Evolutionary conservation across 2,113 vertebrate genomes (phyloP).

Genomic region (Sorex araneus): DNA sequence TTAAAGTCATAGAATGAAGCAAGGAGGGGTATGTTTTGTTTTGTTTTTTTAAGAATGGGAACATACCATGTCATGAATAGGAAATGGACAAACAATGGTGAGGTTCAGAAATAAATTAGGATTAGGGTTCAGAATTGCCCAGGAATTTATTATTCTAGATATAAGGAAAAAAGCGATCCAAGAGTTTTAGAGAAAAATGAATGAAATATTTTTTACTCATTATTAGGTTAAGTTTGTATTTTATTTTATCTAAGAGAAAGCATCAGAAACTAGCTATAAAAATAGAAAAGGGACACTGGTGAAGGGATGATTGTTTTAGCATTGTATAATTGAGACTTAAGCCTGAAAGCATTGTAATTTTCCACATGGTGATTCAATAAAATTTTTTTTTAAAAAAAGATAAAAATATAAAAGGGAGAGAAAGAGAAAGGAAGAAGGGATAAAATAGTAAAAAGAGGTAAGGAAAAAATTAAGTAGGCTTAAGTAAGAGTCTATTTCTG

Average conservation of each 20-base stretch:
- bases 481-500: neutral
- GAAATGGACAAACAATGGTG: neutral
- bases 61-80: neutral
- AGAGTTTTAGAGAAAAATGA: neutral
- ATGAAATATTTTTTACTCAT: constrained; percentile 7
- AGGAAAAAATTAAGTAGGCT: neutral
- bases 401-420: no score
- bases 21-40: no score
- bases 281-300: no score
- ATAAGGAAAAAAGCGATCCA: neutral
- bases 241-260: constrained; percentile 8
- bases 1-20: no score
- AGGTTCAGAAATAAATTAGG: neutral
- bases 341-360: no score
- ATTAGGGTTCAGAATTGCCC: neutral
- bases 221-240: neutral
- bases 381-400: no score
- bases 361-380: no score
- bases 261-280: neutral
- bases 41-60: no score
- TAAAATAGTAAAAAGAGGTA: fast-evolving
- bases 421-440: fast-evolving
- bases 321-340: no score
- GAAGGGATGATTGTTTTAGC: no score
- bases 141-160: constrained; percentile 40